Evolutionary conservation across 2,888 invertebrate genomes (phyloP).

Genomic region (Orchesella flavescens): DNA sequence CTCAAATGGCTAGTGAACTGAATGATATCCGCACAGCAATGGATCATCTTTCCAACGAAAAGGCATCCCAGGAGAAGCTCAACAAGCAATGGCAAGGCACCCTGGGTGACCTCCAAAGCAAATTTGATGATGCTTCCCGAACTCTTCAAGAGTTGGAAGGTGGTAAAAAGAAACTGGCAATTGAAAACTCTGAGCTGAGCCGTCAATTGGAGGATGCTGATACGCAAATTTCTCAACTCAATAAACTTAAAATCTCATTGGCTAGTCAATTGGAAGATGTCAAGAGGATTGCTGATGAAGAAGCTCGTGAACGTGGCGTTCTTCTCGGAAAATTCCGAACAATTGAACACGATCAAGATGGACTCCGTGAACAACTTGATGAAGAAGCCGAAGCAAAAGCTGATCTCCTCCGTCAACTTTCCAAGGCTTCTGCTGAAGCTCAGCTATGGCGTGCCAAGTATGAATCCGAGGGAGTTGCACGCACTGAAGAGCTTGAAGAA

Average conservation of each 20-base stretch:
- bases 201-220: conserved; percentile 99
- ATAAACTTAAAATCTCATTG: conserved; percentile 96
- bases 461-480: conserved; percentile 97
- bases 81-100: conserved; percentile 98
- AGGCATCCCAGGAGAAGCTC: conserved; percentile 90
- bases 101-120: conserved; percentile 94
- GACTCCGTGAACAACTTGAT: conserved; percentile 98
- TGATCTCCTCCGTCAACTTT: conserved; percentile 98
- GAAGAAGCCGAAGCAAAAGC: conserved; percentile 99
- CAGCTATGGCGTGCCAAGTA: conserved; percentile 99
- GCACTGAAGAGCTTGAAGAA: conserved; percentile 94
- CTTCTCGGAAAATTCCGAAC: conserved; percentile 98
- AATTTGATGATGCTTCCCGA: conserved; percentile 97
- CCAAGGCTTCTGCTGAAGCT: conserved; percentile 98
- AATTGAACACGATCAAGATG: conserved; percentile 98
- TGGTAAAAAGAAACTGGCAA: conserved; percentile 97
- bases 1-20: conserved; percentile 96
- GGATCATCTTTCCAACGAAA: conserved; percentile 98
- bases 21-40: conserved; percentile 97
- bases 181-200: conserved; percentile 96
- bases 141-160: conserved; percentile 97
- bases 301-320: conserved; percentile 92
- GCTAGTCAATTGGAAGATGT: conserved; percentile 94
- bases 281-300: conserved; percentile 97
- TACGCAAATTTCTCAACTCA: conserved; percentile 95